These are phyloP conservation scores for Willowsia nigromaculata DNA, from an alignment of 2,888 invertebrate species.

Conservation along the genomic window DNA sequence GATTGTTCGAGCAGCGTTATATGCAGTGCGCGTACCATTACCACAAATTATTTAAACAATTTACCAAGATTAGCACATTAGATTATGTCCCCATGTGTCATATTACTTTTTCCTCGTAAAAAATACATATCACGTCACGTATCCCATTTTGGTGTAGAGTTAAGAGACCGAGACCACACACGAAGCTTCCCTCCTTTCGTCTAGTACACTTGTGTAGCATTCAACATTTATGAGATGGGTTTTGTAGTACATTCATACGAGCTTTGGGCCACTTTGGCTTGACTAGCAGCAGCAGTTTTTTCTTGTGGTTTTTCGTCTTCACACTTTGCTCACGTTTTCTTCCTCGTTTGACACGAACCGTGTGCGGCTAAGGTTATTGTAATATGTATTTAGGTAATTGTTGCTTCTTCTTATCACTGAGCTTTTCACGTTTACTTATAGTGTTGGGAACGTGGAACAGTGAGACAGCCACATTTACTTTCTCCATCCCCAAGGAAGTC, in stretches of 20 bases:
- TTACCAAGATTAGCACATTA: slow-evolving; percentile 67
- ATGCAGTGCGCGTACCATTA: slow-evolving; percentile 8
- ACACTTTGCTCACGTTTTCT: not conserved
- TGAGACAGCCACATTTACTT: too few species aligned
- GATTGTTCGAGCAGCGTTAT: not conserved
- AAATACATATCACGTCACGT: not conserved
- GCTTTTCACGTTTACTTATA: too few species aligned
- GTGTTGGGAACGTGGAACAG: too few species aligned
- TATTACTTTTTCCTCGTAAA: slow-evolving; percentile 46
- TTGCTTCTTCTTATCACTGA: not conserved
- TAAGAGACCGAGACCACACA: not conserved
- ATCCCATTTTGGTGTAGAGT: not conserved
- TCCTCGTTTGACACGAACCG: not conserved
- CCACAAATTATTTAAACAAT: slow-evolving; percentile 57
- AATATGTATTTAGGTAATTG: not conserved
- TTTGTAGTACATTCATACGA: not conserved
- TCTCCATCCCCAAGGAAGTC: too few species aligned
- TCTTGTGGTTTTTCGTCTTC: not conserved
- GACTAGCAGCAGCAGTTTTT: not conserved
- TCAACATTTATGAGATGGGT: slow-evolving; percentile 15
- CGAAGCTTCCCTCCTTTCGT: not conserved
- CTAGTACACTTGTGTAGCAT: not conserved
- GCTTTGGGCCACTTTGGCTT: not conserved
- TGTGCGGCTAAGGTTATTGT: not conserved
- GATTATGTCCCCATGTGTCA: slow-evolving; percentile 70